These are phyloP conservation scores for Lates japonicus DNA, from an alignment of 2,797 vertebrate genomes.

Conservation along the genomic window DNA sequence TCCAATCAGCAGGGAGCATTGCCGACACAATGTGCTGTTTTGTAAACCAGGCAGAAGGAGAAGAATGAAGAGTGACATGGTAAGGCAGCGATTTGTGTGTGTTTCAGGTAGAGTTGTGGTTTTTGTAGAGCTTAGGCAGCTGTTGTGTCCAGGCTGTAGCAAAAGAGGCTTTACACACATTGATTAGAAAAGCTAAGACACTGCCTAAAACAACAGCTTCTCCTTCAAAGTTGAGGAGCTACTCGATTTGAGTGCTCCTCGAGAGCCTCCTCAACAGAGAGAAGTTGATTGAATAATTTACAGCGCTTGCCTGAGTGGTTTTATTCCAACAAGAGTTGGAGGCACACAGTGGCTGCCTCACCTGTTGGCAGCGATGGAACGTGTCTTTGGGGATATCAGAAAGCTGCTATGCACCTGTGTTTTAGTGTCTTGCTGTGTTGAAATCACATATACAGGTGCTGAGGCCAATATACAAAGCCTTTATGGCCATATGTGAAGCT, in stretches of 20 bases:
- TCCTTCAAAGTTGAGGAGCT: conserved; percentile 37
- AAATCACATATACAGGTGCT: no score
- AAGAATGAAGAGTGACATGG: neutral
- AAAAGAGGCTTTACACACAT: conserved; percentile 20
- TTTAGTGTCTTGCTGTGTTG: no score
- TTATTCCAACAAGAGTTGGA: no score
- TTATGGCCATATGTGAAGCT: no score
- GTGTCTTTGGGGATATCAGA: no score
- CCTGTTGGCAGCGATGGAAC: no score
- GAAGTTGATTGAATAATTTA: conserved; percentile 2
- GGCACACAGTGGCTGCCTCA: no score
- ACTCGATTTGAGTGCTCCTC: conserved; percentile 15
- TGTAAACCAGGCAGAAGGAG: conserved; percentile 8
- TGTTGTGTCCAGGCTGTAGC: conserved; percentile 17
- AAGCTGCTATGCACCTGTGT: no score
- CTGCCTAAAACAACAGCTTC: conserved; percentile 35
- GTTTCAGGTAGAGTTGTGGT: conserved; percentile 7
- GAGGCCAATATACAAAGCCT: no score
- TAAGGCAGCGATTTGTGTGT: neutral
- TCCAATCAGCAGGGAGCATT: neutral
- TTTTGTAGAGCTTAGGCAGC: conserved; percentile 20
- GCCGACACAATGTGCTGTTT: conserved; percentile 1
- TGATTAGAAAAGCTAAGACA: conserved; percentile 10
- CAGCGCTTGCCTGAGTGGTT: no score
- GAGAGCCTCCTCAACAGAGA: conserved; percentile 25